Evolutionary conservation across 1,140 invertebrate genomes (phyloP).

Genomic region (Laupala kohalensis): DNA sequence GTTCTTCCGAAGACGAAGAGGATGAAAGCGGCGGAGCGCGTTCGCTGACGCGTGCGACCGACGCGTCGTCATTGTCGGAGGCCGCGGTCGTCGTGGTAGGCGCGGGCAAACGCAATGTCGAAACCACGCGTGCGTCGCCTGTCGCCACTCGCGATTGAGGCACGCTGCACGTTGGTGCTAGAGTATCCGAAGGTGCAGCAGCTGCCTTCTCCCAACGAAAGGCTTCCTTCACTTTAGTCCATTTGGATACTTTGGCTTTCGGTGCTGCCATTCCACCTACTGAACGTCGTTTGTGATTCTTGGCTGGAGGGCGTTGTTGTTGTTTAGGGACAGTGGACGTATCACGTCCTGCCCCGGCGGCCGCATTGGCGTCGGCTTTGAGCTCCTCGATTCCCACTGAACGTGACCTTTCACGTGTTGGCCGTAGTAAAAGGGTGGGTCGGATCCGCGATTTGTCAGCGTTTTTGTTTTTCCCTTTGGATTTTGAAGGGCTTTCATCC

Average conservation of each 20-base stretch:
- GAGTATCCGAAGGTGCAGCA: slow-evolving; percentile 25
- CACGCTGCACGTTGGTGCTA: slow-evolving; percentile 8
- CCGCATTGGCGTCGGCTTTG: slow-evolving; percentile 25
- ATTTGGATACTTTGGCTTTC: slow-evolving; percentile 52
- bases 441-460: slow-evolving; percentile 20
- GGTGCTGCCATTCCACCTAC: neutral
- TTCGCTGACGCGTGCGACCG: slow-evolving; percentile 6
- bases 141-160: neutral
- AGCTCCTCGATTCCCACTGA: slow-evolving; percentile 31
- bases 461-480: slow-evolving; percentile 10
- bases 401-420: slow-evolving; percentile 28
- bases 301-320: slow-evolving; percentile 1
- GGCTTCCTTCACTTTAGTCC: slow-evolving; percentile 70
- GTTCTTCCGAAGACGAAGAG: slow-evolving; percentile 37
- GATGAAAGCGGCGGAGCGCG: slow-evolving; percentile 23
- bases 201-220: slow-evolving; percentile 56
- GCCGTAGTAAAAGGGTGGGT: slow-evolving; percentile 19
- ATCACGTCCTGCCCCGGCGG: slow-evolving; percentile 29
- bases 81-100: slow-evolving; percentile 27
- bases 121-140: slow-evolving; percentile 18
- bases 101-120: slow-evolving; percentile 24
- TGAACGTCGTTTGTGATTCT: neutral
- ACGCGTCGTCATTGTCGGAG: slow-evolving; percentile 28
- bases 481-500: slow-evolving; percentile 20
- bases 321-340: slow-evolving; percentile 18